These are phyloP conservation scores for Stegana nigrithorax DNA, from an alignment of 2,888 invertebrate species.

Conservation along the genomic window DNA sequence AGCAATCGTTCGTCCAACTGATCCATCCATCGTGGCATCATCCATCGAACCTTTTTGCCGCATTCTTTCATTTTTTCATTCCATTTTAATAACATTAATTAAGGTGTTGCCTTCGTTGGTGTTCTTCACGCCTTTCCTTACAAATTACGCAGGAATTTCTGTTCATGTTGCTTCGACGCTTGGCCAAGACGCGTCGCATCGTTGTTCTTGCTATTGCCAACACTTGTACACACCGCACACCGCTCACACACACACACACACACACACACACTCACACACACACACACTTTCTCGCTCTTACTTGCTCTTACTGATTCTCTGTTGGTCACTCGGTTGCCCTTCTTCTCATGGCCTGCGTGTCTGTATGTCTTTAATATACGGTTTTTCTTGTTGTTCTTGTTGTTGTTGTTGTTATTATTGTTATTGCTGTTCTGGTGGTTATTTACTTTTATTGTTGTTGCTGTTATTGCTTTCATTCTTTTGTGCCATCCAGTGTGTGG, in stretches of 20 bases:
- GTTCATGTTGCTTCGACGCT: constrained; percentile 53
- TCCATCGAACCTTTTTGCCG: background rate
- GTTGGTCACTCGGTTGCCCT: too few species aligned
- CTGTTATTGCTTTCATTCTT: constrained; percentile 25
- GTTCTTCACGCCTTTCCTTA: constrained; percentile 70
- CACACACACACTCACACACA: too few species aligned
- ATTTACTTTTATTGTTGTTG: constrained; percentile 10
- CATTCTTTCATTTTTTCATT: constrained; percentile 41
- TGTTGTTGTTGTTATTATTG: constrained; percentile 40
- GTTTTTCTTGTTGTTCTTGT: constrained; percentile 28
- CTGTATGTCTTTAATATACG: constrained; percentile 47
- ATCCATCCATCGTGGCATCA: background rate
- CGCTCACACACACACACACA: too few species aligned
- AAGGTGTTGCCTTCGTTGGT: constrained; percentile 70
- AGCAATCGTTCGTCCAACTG: background rate
- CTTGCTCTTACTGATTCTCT: too few species aligned
- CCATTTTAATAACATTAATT: constrained; percentile 69
- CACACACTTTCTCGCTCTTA: too few species aligned
- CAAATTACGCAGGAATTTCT: constrained; percentile 69
- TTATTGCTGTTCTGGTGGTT: constrained; percentile 46
- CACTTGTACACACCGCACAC: too few species aligned
- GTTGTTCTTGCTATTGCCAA: too few species aligned
- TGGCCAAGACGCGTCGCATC: constrained; percentile 11
- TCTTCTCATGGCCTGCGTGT: background rate
- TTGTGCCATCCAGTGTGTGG: background rate